Evolutionary conservation across 2,888 invertebrate species (phyloP).

Genomic region (Hydropsyche betteni): DNA sequence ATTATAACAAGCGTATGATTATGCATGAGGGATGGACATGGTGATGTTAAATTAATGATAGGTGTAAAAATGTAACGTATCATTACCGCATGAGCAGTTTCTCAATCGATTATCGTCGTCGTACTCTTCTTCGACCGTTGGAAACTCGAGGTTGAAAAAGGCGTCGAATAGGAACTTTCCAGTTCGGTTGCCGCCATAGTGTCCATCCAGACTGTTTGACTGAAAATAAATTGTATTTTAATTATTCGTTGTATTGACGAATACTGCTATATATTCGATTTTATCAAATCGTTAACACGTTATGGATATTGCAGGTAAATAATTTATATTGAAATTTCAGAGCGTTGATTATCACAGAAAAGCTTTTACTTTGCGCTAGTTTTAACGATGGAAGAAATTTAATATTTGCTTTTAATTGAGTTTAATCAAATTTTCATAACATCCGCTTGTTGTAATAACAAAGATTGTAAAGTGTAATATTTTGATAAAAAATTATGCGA

Average conservation of each 20-base stretch:
- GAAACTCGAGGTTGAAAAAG: conserved; percentile 73
- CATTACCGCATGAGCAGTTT: conserved; percentile 80
- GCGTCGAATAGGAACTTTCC: conserved; percentile 78
- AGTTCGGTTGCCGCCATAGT: conserved; percentile 62
- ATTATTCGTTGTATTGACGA: not conserved
- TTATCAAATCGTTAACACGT: not conserved
- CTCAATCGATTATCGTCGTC: conserved; percentile 68
- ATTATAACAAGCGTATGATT: not conserved
- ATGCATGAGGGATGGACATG: not conserved
- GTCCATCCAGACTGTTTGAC: conserved; percentile 46
- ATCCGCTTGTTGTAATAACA: too few species aligned
- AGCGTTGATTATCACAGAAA: not conserved
- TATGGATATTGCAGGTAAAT: not conserved
- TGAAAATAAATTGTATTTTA: conserved; percentile 24
- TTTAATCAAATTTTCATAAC: not conserved
- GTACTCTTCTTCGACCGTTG: conserved; percentile 66
- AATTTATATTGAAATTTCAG: conserved; percentile 18
- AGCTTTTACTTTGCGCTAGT: not conserved
- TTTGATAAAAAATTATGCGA: too few species aligned
- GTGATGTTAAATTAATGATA: conserved; percentile 1
- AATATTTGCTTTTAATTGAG: not conserved
- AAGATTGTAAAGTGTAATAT: too few species aligned
- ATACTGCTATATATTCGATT: not conserved
- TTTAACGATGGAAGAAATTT: not conserved
- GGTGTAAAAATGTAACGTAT: conserved; percentile 26